Evolutionary conservation across 2,888 invertebrate species (phyloP), one percentile per base, ranked within the genome.

Genomic region (Tetrapedia diversipes): DNA sequence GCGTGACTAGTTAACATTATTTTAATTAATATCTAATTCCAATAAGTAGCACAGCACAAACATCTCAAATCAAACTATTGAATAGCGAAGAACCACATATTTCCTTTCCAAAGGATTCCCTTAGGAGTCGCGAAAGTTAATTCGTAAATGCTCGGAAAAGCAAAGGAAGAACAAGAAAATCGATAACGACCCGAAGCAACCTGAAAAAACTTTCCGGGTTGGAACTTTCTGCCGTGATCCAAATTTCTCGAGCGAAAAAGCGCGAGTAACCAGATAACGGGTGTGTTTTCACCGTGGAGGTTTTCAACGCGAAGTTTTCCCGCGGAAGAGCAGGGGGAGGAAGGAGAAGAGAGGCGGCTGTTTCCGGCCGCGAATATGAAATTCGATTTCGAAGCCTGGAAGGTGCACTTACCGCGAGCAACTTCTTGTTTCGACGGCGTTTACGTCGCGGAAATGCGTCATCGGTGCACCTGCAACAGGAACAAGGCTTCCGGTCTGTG

Each of bases 341-440:
- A 43, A 45, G 16, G 29, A 22, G n/a, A 11, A 22, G 11, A 39
- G 1, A 0, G 8, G 2, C 3, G 19, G 32, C n/a, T 34, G 19
- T 63, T 19, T 43, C 69, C 22, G 22, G 45, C 41, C n/a, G 67
- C 24, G 69, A 72, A 73, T 76, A 47, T 57, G 49, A 79, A 76
- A 81, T 76, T 82, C 64, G 69, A 77, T 82, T 77, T 57, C 45
- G 49, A 57, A 49, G 51, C 47, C 57, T 61, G 57, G 49, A 32
- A 32, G 60, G 60, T 47, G 77, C 81, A 80, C 67, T 77, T 73
- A 81, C 45, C 47, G 43, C 34, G 22, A 16, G 54, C 63, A 56
- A 78, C 37, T 74, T 82, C 43, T 49, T 66, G 64, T 70, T 70
- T 51, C 57, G 34, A 3, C 32, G 43, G 53, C 68, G 57, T 80